phyloP scores from a whole-genome alignment of 2,113 vertebrate genomes.

The Beaufortia kweichowensis region DNA sequence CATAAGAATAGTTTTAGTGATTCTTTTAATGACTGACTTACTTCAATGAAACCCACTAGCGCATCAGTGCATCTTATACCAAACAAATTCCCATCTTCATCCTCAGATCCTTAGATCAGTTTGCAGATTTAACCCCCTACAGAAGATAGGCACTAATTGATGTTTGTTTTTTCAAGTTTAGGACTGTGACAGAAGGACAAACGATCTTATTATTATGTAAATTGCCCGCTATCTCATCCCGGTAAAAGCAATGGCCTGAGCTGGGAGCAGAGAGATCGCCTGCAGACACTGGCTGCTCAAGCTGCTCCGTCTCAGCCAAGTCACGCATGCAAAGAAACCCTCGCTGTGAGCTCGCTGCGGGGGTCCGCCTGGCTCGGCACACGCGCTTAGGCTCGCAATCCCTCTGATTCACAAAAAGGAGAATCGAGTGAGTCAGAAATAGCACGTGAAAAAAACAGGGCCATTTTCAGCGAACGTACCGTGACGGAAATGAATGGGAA shows the following conservation, averaged over 20 bases:
- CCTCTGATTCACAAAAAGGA: slow-evolving; percentile 12
- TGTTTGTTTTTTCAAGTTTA: slow-evolving; percentile 46
- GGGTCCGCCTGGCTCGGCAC: slow-evolving; percentile 13
- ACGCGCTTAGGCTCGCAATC: slow-evolving; percentile 10
- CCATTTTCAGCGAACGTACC: slow-evolving; percentile 4
- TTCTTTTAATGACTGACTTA: background rate
- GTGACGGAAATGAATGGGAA: slow-evolving; percentile 14
- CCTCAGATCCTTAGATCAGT: background rate
- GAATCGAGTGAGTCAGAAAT: slow-evolving; percentile 17
- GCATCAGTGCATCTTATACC: background rate
- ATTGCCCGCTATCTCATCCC: slow-evolving; percentile 39
- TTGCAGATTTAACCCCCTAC: slow-evolving; percentile 18
- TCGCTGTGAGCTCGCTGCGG: background rate
- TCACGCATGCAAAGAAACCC: slow-evolving; percentile 21
- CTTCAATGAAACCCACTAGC: background rate
- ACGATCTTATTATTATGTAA: slow-evolving; percentile 53
- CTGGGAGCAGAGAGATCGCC: slow-evolving; percentile 21
- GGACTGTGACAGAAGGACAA: slow-evolving; percentile 49
- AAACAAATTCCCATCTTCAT: slow-evolving; percentile 1
- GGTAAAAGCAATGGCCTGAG: slow-evolving; percentile 40
- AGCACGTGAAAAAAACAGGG: slow-evolving; percentile 19
- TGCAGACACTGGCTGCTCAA: slow-evolving; percentile 17
- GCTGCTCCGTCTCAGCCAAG: slow-evolving; percentile 13
- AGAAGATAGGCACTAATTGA: slow-evolving; percentile 46
- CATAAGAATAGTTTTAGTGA: background rate